A percentile compares a stretch with the other conserved stretches of the same genome.
Conservation (phyloP, 1,140 invertebrate species). For the Coboldia fuscipes region DNA sequence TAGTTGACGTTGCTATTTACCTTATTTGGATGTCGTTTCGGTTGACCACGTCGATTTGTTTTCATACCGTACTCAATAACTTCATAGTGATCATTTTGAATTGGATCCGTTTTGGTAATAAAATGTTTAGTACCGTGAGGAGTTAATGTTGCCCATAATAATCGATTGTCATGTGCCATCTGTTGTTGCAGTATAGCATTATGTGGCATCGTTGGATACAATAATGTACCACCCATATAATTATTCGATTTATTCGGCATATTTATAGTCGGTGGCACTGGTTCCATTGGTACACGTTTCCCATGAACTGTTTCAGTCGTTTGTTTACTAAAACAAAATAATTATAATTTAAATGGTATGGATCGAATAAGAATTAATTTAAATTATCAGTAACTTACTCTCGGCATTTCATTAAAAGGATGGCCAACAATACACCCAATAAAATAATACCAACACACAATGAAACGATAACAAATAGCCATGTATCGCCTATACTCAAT, state of each 20-base stretch:
- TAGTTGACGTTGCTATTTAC: constrained; percentile 2
- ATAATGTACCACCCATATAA: constrained; percentile 16
- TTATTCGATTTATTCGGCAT: constrained; percentile 19
- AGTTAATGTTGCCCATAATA: constrained; percentile 64
- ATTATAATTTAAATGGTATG: not conserved
- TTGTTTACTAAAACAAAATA: not conserved
- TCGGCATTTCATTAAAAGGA: constrained; percentile 57
- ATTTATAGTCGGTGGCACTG: not conserved
- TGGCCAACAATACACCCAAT: constrained; percentile 48
- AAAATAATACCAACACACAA: constrained; percentile 56
- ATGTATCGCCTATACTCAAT: constrained; percentile 48
- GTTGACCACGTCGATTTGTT: constrained; percentile 13
- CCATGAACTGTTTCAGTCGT: not conserved
- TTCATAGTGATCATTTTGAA: constrained; percentile 52
- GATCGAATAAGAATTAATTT: constrained; percentile 5
- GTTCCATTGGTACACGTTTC: not conserved
- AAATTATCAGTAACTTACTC: constrained; percentile 36
- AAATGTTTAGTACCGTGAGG: constrained; percentile 52
- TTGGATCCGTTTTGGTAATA: constrained; percentile 32
- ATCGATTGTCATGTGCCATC: constrained; percentile 24
- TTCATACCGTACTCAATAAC: constrained; percentile 31
- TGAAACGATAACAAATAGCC: constrained; percentile 56
- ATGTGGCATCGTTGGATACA: constrained; percentile 17
- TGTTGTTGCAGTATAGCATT: constrained; percentile 16
- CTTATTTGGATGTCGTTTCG: constrained; percentile 10